These are phyloP conservation scores for Pygocentrus nattereri DNA, from an alignment of 2,797 vertebrate genomes.

Conservation along the genomic window DNA sequence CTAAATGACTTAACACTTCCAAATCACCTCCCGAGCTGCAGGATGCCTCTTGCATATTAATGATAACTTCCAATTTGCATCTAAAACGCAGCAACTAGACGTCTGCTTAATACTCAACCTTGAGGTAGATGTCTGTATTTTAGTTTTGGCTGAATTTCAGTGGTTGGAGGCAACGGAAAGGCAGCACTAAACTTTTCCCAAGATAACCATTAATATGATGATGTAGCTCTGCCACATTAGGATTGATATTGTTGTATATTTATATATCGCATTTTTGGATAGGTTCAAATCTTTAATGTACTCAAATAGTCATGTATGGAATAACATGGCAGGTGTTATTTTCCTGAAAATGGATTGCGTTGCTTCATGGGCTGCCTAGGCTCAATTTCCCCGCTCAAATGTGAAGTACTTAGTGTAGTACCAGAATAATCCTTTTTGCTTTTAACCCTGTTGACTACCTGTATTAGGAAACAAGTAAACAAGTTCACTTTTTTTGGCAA, in stretches of 20 bases:
- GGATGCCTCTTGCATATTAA: constrained; percentile 68
- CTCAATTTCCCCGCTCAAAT: background rate
- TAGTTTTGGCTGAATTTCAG: background rate
- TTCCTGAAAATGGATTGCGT: background rate
- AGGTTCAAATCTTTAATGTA: background rate
- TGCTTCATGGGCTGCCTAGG: background rate
- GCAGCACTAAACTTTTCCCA: background rate
- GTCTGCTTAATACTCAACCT: constrained; percentile 11
- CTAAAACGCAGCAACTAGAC: constrained; percentile 68
- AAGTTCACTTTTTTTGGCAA: background rate
- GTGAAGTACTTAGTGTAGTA: background rate
- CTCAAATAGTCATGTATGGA: background rate
- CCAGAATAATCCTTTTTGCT: background rate
- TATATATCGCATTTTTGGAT: background rate
- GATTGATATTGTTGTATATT: background rate
- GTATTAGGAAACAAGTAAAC: background rate
- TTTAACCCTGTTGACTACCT: background rate
- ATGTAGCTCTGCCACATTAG: background rate
- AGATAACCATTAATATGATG: background rate
- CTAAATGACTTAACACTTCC: constrained; percentile 79
- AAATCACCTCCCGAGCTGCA: constrained; percentile 72
- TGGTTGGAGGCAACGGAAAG: background rate
- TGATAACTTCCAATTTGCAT: constrained; percentile 67
- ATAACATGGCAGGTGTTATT: background rate
- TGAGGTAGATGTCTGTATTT: background rate